Conservation (phyloP, 2,113 vertebrate genomes). For the Lophura nycthemera region DNA sequence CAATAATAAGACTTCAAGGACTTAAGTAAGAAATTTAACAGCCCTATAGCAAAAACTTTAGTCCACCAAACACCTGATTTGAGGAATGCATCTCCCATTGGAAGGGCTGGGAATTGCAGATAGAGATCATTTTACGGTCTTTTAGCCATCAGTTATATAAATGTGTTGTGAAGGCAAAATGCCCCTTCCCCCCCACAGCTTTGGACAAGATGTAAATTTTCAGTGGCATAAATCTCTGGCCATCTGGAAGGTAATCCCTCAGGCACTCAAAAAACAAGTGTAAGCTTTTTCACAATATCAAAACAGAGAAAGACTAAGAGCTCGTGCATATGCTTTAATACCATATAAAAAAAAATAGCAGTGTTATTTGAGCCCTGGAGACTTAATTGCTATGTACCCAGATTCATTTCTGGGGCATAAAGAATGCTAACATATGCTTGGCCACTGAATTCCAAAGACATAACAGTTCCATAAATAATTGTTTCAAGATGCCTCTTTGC, state of each 20-base stretch:
- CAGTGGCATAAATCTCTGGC: conserved; percentile 38
- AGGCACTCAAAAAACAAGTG: conserved; percentile 1
- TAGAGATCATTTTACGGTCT: neutral
- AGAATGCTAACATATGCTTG: neutral
- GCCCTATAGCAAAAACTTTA: neutral
- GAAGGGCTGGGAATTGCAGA: neutral
- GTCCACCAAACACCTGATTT: neutral
- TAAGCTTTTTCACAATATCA: conserved; percentile 14
- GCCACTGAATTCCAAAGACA: neutral
- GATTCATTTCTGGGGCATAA: conserved; percentile 12
- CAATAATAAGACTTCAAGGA: neutral
- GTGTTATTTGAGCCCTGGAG: neutral
- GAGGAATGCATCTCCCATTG: neutral
- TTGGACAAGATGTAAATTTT: neutral
- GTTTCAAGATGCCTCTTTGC: neutral
- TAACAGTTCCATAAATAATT: neutral
- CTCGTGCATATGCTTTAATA: conserved; percentile 34
- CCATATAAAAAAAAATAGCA: neutral
- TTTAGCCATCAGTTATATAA: neutral
- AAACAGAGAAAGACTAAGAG: conserved; percentile 23
- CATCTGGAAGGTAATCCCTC: conserved; percentile 42
- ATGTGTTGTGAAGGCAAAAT: neutral
- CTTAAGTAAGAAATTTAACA: neutral
- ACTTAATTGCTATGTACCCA: neutral
- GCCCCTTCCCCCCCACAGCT: neutral